These are phyloP conservation scores for Metopolophium dirhodum DNA, from an alignment of 1,140 invertebrate genomes.

Conservation along the genomic window DNA sequence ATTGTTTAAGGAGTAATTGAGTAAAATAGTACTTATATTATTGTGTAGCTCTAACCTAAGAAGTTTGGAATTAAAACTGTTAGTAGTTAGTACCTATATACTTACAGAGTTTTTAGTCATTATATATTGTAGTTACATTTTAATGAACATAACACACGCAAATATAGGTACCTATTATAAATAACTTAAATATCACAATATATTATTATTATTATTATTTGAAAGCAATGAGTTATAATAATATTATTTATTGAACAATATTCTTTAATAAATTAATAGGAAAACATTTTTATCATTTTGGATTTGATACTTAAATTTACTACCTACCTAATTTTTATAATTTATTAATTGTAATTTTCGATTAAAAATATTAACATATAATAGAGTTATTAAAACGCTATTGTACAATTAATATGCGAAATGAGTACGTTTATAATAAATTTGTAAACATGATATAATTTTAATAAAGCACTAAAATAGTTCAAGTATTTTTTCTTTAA, in stretches of 20 bases:
- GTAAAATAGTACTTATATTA: not conserved
- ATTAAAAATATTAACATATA: not conserved
- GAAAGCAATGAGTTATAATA: not conserved
- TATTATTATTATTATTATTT: conserved; percentile 16
- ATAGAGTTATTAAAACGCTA: not conserved
- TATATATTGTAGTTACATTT: not conserved
- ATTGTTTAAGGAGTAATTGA: not conserved
- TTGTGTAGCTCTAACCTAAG: not conserved
- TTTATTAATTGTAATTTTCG: not conserved
- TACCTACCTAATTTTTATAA: not conserved
- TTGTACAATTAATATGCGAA: not conserved
- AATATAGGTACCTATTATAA: not conserved
- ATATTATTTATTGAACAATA: not conserved
- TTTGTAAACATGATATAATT: not conserved
- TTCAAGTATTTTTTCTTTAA: not conserved
- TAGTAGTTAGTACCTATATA: not conserved
- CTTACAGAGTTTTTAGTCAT: not conserved
- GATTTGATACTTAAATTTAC: not conserved
- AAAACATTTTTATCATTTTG: not conserved
- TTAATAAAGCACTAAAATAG: not conserved
- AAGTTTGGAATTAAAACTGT: not conserved
- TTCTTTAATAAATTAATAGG: not conserved
- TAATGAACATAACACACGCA: not conserved
- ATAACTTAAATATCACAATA: not conserved
- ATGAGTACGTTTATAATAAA: not conserved